These are phyloP conservation scores for Drosophila virilis DNA, from an alignment of 1,140 invertebrate species.

Conservation along the genomic window DNA sequence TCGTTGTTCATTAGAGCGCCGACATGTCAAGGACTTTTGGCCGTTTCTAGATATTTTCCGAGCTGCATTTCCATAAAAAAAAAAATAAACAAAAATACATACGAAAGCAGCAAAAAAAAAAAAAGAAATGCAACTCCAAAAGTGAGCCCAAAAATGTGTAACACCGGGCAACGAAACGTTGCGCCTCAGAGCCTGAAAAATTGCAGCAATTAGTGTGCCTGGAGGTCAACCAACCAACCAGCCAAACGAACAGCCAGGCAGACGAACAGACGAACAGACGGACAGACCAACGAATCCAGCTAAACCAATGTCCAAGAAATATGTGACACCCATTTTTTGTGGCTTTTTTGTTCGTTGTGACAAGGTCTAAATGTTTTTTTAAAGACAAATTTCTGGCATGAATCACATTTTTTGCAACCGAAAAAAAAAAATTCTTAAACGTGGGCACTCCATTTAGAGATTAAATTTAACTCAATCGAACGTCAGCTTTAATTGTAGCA, in stretches of 20 bases:
- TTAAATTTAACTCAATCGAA: not conserved
- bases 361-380: conserved; percentile 21
- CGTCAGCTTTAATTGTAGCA: too few species aligned
- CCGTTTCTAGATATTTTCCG: conserved; percentile 35
- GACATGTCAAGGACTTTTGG: conserved; percentile 43
- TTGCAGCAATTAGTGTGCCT: conserved; percentile 46
- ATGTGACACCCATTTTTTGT: conserved; percentile 38
- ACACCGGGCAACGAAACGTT: conserved; percentile 8
- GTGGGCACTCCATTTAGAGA: not conserved
- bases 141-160: conserved; percentile 10
- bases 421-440: too few species aligned
- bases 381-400: not conserved
- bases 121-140: conserved; percentile 19
- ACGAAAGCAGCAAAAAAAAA: not conserved
- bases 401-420: too few species aligned
- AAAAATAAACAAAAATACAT: not conserved
- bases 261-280: not conserved
- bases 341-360: not conserved
- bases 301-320: conserved; percentile 36
- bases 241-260: not conserved
- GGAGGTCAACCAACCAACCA: conserved; percentile 40
- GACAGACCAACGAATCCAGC: not conserved
- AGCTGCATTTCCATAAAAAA: conserved; percentile 38
- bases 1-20: conserved; percentile 45
- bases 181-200: conserved; percentile 44